Conservation (phyloP, 2,888 invertebrate species). For the Drosophila engyochracea region DNA sequence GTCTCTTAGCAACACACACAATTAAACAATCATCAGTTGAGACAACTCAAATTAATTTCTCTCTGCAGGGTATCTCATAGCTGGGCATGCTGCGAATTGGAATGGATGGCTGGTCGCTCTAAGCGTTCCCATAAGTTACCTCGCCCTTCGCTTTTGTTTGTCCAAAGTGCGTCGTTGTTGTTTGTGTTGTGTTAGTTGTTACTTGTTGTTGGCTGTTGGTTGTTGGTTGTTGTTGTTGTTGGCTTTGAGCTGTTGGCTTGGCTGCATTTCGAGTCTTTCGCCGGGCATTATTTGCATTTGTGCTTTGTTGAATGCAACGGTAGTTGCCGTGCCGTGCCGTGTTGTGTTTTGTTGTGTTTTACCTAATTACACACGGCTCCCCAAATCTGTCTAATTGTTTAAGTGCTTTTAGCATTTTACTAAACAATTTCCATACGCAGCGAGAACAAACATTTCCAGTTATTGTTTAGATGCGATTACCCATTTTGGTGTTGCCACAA, state of each 20-base stretch:
- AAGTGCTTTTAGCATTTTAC: slow-evolving; percentile 77
- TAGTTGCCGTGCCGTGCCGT: slow-evolving; percentile 55
- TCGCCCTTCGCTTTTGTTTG: slow-evolving; percentile 52
- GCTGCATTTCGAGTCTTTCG: slow-evolving; percentile 32
- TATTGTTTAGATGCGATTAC: slow-evolving; percentile 44
- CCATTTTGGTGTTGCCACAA: slow-evolving; percentile 28
- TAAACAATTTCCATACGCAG: slow-evolving; percentile 69
- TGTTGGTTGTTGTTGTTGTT: slow-evolving; percentile 7
- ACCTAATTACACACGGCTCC: slow-evolving; percentile 73
- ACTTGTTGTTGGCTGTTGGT: slow-evolving; percentile 19
- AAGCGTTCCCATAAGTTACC: slow-evolving; percentile 68
- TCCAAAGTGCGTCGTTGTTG: slow-evolving; percentile 50
- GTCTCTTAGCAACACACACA: neutral
- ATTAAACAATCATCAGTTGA: neutral
- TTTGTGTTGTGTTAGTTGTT: slow-evolving; percentile 29
- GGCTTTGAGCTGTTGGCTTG: slow-evolving; percentile 28
- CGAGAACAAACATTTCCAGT: slow-evolving; percentile 45
- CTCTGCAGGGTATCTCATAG: slow-evolving; percentile 20
- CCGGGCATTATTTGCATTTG: slow-evolving; percentile 64
- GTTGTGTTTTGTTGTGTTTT: slow-evolving; percentile 68
- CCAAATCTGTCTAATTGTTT: slow-evolving; percentile 71
- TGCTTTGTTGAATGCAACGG: slow-evolving; percentile 60
- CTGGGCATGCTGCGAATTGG: slow-evolving; percentile 8
- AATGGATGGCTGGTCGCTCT: slow-evolving; percentile 55
- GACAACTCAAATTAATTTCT: neutral